A percentile compares a stretch with the other conserved stretches of the same genome.
Evolutionary conservation across 2,797 vertebrate genomes (phyloP).

Genomic region (Poecilia wingei): DNA sequence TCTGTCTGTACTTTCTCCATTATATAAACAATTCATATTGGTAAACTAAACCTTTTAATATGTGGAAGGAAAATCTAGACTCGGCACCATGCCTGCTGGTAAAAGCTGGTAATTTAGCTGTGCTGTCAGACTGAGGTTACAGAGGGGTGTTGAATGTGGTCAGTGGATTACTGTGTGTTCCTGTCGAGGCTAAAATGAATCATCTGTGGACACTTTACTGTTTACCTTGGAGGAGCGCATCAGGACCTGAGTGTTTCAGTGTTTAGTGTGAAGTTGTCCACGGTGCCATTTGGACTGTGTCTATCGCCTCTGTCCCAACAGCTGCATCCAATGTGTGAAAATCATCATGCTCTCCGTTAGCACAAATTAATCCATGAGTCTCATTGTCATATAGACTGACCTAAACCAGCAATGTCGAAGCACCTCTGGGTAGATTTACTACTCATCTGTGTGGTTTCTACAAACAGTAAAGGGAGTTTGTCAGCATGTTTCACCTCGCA

Average conservation of each 20-base stretch:
- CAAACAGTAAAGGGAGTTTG: constrained; percentile 44
- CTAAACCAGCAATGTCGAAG: neutral
- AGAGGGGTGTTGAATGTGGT: constrained; percentile 45
- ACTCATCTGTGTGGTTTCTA: constrained; percentile 40
- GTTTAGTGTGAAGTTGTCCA: constrained; percentile 60
- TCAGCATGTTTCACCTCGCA: constrained; percentile 61
- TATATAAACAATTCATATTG: neutral
- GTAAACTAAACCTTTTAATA: neutral
- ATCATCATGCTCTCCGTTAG: neutral
- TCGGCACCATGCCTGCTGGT: neutral
- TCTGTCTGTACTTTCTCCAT: neutral
- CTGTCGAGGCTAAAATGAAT: constrained; percentile 59
- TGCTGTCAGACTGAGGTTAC: constrained; percentile 46
- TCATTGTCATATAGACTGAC: neutral
- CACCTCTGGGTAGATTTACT: constrained; percentile 20
- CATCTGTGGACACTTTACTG: constrained; percentile 38
- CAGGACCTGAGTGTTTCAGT: constrained; percentile 37
- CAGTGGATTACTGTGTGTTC: constrained; percentile 38
- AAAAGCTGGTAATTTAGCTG: constrained; percentile 28
- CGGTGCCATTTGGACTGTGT: constrained; percentile 58
- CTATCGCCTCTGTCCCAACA: constrained; percentile 25
- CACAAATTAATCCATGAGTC: neutral
- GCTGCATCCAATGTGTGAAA: constrained; percentile 4
- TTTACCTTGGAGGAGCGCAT: constrained; percentile 62
- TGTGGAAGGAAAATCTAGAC: neutral